phyloP scores from a whole-genome alignment of 2,113 vertebrate genomes.

The Tautogolabrus adspersus region DNA sequence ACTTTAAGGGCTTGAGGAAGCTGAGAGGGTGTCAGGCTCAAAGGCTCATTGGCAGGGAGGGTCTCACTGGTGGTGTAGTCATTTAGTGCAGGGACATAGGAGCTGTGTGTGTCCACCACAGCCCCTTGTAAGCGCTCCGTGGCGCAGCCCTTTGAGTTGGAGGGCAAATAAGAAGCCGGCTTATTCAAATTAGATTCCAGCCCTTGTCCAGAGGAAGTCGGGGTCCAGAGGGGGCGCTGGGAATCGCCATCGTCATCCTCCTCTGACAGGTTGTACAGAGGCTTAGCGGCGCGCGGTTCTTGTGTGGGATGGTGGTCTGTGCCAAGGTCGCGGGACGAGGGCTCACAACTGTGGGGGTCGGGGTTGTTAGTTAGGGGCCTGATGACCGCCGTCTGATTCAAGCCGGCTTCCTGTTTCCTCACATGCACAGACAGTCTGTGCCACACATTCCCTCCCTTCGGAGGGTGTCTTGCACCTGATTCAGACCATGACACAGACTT shows the following conservation, averaged over 20 bases:
- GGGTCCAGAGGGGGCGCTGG: slow-evolving; percentile 73
- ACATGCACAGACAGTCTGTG: slow-evolving; percentile 99
- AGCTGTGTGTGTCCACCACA: slow-evolving; percentile 85
- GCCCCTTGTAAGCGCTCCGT: slow-evolving; percentile 86
- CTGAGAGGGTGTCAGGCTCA: slow-evolving; percentile 67
- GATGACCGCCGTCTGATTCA: slow-evolving; percentile 99
- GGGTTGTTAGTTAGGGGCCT: slow-evolving; percentile 98
- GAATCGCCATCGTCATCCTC: slow-evolving; percentile 83
- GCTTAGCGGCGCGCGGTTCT: slow-evolving; percentile 89
- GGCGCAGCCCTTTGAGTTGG: slow-evolving; percentile 77
- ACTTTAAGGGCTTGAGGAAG: slow-evolving; percentile 79
- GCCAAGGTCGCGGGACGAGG: slow-evolving; percentile 82
- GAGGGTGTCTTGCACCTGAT: slow-evolving; percentile 97
- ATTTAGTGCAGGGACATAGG: slow-evolving; percentile 83
- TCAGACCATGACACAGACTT: slow-evolving; percentile 99
- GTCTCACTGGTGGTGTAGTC: slow-evolving; percentile 64
- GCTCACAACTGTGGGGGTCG: slow-evolving; percentile 81
- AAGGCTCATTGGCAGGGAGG: slow-evolving; percentile 73
- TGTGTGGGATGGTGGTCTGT: slow-evolving; percentile 89
- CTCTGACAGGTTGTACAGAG: slow-evolving; percentile 89
- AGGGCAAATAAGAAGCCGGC: slow-evolving; percentile 83
- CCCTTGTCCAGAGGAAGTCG: slow-evolving; percentile 83
- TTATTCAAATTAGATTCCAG: slow-evolving; percentile 62
- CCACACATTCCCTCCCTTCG: slow-evolving; percentile 95
- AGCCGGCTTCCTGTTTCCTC: slow-evolving; percentile 95